Evolutionary conservation across 2,113 vertebrate species (phyloP).

Genomic region (Nyctereutes procyonoides): DNA sequence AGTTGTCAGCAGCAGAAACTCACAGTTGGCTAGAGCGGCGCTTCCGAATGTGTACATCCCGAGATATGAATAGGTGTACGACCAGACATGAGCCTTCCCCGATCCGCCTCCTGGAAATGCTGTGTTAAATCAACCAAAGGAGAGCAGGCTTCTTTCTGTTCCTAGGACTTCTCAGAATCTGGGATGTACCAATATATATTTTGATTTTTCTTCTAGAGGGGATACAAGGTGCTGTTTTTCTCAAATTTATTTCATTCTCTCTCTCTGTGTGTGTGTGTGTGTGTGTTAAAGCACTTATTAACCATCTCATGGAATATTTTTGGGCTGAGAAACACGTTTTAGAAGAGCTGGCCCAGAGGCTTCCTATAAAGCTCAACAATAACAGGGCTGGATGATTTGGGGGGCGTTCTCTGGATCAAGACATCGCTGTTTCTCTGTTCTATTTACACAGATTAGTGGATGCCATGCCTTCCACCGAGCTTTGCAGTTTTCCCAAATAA

Average conservation of each 20-base stretch:
- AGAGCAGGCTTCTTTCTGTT: no score
- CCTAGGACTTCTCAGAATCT: background rate
- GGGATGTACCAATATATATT: background rate
- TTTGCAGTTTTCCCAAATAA: conserved; percentile 10
- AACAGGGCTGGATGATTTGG: accelerated
- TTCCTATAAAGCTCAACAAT: background rate
- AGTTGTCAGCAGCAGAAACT: background rate
- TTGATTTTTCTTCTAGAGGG: background rate
- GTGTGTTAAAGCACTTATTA: background rate
- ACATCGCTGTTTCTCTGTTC: background rate
- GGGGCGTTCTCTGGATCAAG: accelerated
- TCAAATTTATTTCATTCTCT: background rate
- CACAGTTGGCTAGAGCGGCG: background rate
- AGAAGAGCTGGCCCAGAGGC: background rate
- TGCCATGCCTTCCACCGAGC: background rate
- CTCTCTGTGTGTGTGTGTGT: background rate
- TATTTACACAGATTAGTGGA: accelerated
- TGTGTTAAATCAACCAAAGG: accelerated
- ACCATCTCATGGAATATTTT: background rate
- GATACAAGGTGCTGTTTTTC: background rate
- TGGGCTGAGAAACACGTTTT: background rate
- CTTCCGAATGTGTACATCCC: accelerated
- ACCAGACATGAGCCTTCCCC: no score
- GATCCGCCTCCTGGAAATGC: background rate
- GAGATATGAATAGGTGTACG: accelerated